A percentile compares a stretch with the other conserved stretches of the same genome.
phyloP scores from a whole-genome alignment of 2,888 invertebrate species.

The Caenorhabditis sp. region DNA sequence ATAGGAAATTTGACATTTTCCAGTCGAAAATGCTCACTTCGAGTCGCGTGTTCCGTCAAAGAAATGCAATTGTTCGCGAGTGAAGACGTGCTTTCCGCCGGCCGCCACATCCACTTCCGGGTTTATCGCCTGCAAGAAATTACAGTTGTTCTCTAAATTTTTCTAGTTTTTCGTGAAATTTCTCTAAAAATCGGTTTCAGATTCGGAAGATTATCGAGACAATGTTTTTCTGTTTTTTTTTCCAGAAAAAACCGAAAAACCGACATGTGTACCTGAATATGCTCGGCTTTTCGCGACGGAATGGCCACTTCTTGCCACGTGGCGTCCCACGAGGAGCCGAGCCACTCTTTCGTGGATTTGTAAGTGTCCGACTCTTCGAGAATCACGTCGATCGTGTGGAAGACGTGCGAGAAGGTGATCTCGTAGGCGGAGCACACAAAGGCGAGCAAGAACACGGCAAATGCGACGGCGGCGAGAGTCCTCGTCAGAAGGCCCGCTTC shows the following conservation, averaged over 20 bases:
- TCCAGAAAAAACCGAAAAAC: neutral
- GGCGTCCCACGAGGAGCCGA: constrained; percentile 53
- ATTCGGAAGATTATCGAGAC: too few relatives aligned
- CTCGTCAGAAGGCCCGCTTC: constrained; percentile 23
- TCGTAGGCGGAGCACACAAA: constrained; percentile 32
- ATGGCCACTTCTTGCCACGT: constrained; percentile 57
- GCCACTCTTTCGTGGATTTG: constrained; percentile 49
- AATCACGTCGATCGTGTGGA: constrained; percentile 48
- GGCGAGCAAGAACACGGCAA: constrained; percentile 15
- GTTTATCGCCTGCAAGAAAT: constrained; percentile 40
- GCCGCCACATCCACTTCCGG: constrained; percentile 58
- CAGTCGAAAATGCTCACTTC: constrained; percentile 32
- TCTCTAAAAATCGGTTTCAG: too few relatives aligned
- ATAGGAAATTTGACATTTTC: neutral
- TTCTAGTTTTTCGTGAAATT: too few relatives aligned
- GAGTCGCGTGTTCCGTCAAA: constrained; percentile 76
- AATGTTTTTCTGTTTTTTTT: neutral
- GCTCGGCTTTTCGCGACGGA: constrained; percentile 54
- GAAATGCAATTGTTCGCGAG: constrained; percentile 74
- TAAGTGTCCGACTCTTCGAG: constrained; percentile 35
- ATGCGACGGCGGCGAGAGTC: constrained; percentile 18
- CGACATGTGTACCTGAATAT: constrained; percentile 59
- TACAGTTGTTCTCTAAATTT: too few relatives aligned
- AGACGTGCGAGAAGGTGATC: constrained; percentile 35
- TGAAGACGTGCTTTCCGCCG: constrained; percentile 67